These are phyloP conservation scores for Drosophila parthenogenetica DNA, from an alignment of 2,888 invertebrate species.

Conservation along the genomic window DNA sequence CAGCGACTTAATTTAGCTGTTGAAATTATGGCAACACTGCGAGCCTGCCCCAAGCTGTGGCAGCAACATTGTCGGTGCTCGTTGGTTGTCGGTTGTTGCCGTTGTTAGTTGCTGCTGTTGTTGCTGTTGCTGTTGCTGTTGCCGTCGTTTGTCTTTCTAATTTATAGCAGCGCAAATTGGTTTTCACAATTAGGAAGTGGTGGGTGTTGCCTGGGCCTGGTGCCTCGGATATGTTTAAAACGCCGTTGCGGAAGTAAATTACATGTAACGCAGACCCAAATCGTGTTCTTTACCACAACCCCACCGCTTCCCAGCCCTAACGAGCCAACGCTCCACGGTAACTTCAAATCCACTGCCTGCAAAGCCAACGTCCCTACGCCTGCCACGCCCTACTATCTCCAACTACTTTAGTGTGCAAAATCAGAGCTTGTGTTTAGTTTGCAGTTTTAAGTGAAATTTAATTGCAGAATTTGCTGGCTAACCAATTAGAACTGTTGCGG, in stretches of 20 bases:
- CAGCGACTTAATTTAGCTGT: background rate
- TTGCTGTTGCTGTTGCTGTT: slow-evolving; percentile 29
- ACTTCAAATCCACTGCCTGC: too few species aligned
- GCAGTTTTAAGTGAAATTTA: slow-evolving; percentile 78
- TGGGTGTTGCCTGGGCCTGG: slow-evolving; percentile 71
- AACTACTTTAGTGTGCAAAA: background rate
- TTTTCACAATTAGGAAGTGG: slow-evolving; percentile 80
- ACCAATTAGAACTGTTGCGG: slow-evolving; percentile 53
- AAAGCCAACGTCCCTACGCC: background rate
- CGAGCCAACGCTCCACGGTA: too few species aligned
- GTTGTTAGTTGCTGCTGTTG: slow-evolving; percentile 5
- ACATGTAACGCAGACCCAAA: slow-evolving; percentile 51
- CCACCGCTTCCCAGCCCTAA: background rate
- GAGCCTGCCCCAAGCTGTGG: background rate
- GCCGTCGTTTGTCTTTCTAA: slow-evolving; percentile 77
- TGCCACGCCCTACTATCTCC: background rate
- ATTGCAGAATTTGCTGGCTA: slow-evolving; percentile 68
- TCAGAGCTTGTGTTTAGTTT: slow-evolving; percentile 46
- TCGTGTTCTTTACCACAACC: slow-evolving; percentile 8
- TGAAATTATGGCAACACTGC: background rate
- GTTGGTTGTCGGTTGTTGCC: background rate
- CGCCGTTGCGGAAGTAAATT: slow-evolving; percentile 75
- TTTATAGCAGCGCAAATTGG: slow-evolving; percentile 80
- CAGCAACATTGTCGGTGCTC: slow-evolving; percentile 18
- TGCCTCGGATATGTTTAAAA: slow-evolving; percentile 73